Conservation (phyloP, 2,888 invertebrate species). For the Ectemnius lituratus region DNA sequence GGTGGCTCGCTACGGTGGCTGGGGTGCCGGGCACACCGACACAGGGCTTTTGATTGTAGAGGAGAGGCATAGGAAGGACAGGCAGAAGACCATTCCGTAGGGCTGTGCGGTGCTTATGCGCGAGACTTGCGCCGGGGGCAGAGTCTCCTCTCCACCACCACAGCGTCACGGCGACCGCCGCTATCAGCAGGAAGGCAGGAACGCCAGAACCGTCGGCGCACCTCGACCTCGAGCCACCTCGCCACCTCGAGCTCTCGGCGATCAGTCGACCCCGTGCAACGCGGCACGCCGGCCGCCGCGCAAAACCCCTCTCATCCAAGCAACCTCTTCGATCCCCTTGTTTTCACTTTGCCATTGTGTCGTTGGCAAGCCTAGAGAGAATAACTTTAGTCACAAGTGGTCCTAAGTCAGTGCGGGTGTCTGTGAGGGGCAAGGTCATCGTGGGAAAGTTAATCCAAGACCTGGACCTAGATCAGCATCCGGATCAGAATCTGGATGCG, state of each 20-base stretch:
- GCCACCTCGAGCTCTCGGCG: conserved; percentile 60
- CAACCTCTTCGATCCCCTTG: conserved; percentile 19
- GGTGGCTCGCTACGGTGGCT: no score
- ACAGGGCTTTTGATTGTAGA: no score
- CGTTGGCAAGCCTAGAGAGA: no score
- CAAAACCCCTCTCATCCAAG: conserved; percentile 45
- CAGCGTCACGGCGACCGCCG: conserved; percentile 22
- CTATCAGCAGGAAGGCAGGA: conserved; percentile 34
- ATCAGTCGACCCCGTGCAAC: conserved; percentile 78
- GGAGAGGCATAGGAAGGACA: background rate
- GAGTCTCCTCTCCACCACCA: conserved; percentile 53
- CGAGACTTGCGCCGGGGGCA: conserved; percentile 52
- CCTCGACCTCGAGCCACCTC: conserved; percentile 62
- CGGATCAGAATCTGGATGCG: no score
- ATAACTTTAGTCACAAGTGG: no score
- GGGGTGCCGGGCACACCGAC: no score
- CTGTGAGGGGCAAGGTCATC: no score
- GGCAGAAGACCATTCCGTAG: no score
- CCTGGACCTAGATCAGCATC: no score
- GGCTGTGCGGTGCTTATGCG: conserved; percentile 15
- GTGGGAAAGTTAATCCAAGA: no score
- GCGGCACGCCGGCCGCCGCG: conserved; percentile 76
- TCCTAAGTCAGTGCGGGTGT: no score
- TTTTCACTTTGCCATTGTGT: background rate
- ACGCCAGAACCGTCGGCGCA: conserved; percentile 58